These are phyloP conservation scores for Helleia helle DNA, from an alignment of 2,888 invertebrate genomes.

Conservation along the genomic window DNA sequence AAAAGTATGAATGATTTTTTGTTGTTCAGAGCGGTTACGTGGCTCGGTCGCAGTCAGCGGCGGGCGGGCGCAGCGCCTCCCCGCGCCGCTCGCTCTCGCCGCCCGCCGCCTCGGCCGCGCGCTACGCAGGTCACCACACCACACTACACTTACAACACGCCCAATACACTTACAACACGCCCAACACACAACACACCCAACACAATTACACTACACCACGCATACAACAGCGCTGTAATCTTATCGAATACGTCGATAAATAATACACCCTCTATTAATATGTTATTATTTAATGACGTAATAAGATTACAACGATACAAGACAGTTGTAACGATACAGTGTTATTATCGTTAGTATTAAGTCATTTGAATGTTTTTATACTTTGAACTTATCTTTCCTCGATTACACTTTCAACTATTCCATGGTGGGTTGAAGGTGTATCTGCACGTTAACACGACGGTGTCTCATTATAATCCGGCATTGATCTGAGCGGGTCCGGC, in stretches of 20 bases:
- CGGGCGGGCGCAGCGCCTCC: conserved; percentile 86
- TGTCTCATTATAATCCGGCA: conserved; percentile 6
- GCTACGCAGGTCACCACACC: conserved; percentile 72
- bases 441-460: conserved; percentile 4
- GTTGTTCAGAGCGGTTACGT: conserved; percentile 36
- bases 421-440: conserved; percentile 7
- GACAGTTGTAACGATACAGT: background rate
- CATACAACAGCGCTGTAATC: background rate
- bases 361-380: conserved; percentile 9
- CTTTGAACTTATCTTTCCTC: conserved; percentile 5
- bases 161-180: background rate
- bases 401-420: conserved; percentile 9
- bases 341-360: background rate
- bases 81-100: conserved; percentile 89
- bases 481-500: background rate
- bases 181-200: conserved; percentile 28
- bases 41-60: conserved; percentile 91
- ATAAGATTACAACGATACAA: background rate
- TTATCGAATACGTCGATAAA: background rate
- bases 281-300: too few relatives aligned
- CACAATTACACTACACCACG: background rate
- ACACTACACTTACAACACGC: conserved; percentile 27
- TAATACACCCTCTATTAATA: too few relatives aligned
- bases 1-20: background rate
- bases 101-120: conserved; percentile 77